Percentiles rank a stretch among this genome's conserved stretches.
Conservation (phyloP, 92 coral and sea anemone species). For the Porites lobata region DNA sequence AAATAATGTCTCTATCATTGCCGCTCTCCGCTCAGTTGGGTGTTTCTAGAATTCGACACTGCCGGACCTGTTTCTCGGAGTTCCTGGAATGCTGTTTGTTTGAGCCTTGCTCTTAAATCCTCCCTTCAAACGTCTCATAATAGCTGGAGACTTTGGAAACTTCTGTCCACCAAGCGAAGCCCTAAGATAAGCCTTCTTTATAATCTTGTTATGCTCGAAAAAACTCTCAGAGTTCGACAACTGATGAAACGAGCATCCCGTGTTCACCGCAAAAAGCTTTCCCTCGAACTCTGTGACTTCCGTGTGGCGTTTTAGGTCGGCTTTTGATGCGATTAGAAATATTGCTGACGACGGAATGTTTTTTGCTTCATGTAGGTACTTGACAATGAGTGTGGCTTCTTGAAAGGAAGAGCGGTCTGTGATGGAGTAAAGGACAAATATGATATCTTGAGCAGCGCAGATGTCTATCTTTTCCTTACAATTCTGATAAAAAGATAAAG, state of each 20-base stretch:
- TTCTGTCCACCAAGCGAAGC: conserved; percentile 31
- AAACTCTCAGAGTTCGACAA: conserved; percentile 86
- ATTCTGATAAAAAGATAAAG: conserved; percentile 63
- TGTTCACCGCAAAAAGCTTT: conserved; percentile 87
- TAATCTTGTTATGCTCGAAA: conserved; percentile 75
- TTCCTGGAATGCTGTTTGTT: background rate
- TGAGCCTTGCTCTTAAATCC: conserved; percentile 32
- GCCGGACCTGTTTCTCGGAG: conserved; percentile 25
- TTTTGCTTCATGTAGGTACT: conserved; percentile 82
- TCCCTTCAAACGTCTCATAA: conserved; percentile 44
- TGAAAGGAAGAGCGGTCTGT: conserved; percentile 90
- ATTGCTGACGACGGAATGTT: conserved; percentile 71
- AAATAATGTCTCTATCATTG: no score
- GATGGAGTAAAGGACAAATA: conserved; percentile 90
- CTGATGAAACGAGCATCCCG: conserved; percentile 86
- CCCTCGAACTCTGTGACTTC: conserved; percentile 94
- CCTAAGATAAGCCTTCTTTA: conserved; percentile 71
- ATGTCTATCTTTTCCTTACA: conserved; percentile 89
- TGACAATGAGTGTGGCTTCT: conserved; percentile 88
- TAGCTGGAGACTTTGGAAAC: conserved; percentile 27
- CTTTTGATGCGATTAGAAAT: conserved; percentile 89
- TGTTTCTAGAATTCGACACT: conserved; percentile 42
- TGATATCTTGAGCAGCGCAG: conserved; percentile 74
- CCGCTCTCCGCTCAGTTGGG: no score
- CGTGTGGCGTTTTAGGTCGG: conserved; percentile 85